Evolutionary conservation across 2,797 vertebrate genomes (phyloP), one percentile per base, ranked within the genome.

Genomic region (Phataginus tricuspis): DNA sequence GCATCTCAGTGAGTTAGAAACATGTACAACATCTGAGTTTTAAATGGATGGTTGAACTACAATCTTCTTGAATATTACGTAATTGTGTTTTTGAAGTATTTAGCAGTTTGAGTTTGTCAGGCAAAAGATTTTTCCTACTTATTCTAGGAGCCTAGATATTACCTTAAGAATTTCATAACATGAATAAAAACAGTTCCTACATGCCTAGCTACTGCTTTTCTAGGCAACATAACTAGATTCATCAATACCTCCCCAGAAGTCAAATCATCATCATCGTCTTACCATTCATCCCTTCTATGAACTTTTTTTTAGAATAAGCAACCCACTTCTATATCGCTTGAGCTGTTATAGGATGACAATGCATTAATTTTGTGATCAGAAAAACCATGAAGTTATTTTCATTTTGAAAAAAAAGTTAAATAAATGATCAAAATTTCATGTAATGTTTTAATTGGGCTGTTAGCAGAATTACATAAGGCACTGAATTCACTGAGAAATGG

Each of bases 1-100:
- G 97, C 96, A 98, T 97, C 96, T 94, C 90, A 97, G 98, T 96
- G 97, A 96, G 96, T 98, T 97, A 88, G 96, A 98, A 98, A 98
- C 94, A 98, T 83, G 96, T 87, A 97, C 55, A 97, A 95, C 88
- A 98, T 97, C 97, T 97, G 92, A 98, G 98, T 98, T 98, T 95
- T 63, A 97, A 98, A 97, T 96, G 96, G 85, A 97, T 98, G 98
- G 95, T 94, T 98, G 95, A 96, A 97, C 96, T 97, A 97, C 92
- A 94, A 98, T 96, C 91, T 80, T 92, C 63, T 82, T 96, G 34
- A 77, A 59, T 34, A 84, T 90, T 90, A 97, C 94, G 96, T 96
- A 98, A 72, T 59, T 72, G 14, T 57, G 64, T 92, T 96, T 90
- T 86, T 86, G 91, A 69, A 92, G 13, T 64, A 55, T 86, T 90